Conservation (phyloP, 2,888 invertebrate genomes). For the Parnassius mnemosyne region DNA sequence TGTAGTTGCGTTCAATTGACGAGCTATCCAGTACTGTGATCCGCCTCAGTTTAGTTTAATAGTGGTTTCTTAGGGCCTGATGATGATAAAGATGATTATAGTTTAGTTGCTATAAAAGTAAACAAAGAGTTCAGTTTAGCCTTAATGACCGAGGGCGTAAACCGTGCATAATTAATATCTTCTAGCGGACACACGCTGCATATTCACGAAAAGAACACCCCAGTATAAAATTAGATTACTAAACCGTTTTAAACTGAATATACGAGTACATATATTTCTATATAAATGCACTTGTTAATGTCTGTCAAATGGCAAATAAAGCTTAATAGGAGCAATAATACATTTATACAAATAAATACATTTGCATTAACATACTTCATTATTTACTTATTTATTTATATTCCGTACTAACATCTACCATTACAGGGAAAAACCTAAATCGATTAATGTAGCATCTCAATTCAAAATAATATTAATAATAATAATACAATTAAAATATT, state of each 20-base stretch:
- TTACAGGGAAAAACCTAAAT: no score
- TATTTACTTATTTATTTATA: no score
- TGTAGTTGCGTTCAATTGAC: no score
- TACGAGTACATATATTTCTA: background rate
- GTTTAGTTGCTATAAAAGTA: background rate
- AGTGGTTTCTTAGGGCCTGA: background rate
- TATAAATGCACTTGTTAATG: background rate
- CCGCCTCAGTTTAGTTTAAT: background rate
- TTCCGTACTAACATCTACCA: no score
- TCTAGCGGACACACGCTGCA: slow-evolving; percentile 61
- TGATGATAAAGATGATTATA: background rate
- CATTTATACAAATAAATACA: no score
- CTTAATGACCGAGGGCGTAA: slow-evolving; percentile 54
- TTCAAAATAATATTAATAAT: no score
- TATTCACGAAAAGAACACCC: slow-evolving; percentile 59
- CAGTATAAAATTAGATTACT: slow-evolving; percentile 57
- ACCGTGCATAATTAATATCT: slow-evolving; percentile 69
- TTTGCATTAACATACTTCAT: no score
- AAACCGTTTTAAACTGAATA: slow-evolving; percentile 36
- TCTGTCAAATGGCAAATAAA: background rate
- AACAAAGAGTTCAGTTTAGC: slow-evolving; percentile 27
- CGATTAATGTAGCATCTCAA: no score
- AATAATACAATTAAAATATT: no score
- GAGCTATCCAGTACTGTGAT: no score
- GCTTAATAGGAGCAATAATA: background rate